Evolutionary conservation across 2,113 vertebrate species (phyloP), one percentile per base, ranked within the genome.

Genomic region (Mesoclemmys tuberculata): DNA sequence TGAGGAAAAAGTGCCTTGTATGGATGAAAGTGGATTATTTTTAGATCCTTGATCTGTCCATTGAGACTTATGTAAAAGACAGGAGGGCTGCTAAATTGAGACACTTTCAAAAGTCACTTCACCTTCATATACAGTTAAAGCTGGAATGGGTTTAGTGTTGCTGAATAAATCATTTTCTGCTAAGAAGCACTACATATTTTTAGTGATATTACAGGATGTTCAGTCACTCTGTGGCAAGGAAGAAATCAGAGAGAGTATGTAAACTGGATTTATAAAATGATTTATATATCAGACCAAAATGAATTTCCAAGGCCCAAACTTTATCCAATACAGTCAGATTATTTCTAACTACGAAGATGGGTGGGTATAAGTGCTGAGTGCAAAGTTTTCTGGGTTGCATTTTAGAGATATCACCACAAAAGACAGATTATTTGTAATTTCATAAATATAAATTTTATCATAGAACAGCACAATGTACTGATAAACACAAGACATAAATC

Each of bases 111-210:
- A 92, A 95, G 54, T 94, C 46, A 74, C 75, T 94, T 96, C 82
- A 89, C 38, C 52, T 74, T 26, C 51, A 88, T 92, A 87, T 46
- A 85, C 26, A 77, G n/a, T 93, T 93, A 93, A 93, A 91, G 6
- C 10, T 41, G 29, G 44, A 88, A 87, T 58, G 78, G 46, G 13
- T 85, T 51, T 91, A 94, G 93, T 79, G 31, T 81, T 95, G 48
- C n/a, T 79, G 58, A 97, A 94, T 95, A 96, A 94, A 95, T 93
- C 88, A 84, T 94, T 96, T 96, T 92, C 75, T 95, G 2, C 87
- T 93, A 82, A 85, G 88, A 97, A 93, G 68, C 54, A 94, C 75
- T 93, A 54, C 19, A 93, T 19, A 78, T 48, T 94, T 92, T 74
- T 46, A 93, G 54, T 49, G 31, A 8, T 94, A 52, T 92, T 91